Conservation (phyloP, 2,888 invertebrate genomes). For the Diaphora mendica region DNA sequence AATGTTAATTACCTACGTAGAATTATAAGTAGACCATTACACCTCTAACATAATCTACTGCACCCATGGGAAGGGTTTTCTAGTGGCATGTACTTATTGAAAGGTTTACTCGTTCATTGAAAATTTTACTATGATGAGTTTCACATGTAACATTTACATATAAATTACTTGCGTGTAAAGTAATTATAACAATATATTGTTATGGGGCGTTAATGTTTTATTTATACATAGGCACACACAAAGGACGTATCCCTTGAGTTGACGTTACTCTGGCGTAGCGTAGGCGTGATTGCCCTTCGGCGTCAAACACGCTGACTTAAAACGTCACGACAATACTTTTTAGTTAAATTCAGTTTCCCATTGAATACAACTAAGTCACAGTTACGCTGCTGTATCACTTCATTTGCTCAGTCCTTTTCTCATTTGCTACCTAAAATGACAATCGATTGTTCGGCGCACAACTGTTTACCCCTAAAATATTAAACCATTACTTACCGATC, state of each 20-base stretch:
- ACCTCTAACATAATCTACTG: background rate
- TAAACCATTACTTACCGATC: too few species aligned
- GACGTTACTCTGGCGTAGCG: background rate
- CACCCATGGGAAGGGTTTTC: background rate
- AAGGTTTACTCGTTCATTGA: background rate
- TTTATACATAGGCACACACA: background rate
- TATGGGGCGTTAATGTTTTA: background rate
- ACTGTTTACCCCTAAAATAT: too few species aligned
- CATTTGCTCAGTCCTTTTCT: background rate
- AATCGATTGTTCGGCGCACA: too few species aligned
- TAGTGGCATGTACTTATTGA: background rate
- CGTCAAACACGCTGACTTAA: background rate
- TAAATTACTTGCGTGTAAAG: background rate
- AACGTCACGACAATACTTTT: background rate
- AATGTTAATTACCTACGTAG: background rate
- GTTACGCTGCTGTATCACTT: background rate
- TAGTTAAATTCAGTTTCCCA: background rate
- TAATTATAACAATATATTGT: background rate
- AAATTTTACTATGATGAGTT: background rate
- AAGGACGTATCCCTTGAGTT: background rate
- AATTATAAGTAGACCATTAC: background rate
- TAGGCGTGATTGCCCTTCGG: too few species aligned
- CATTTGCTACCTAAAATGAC: background rate
- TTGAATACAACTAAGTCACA: background rate
- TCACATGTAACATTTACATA: background rate